A percentile compares a stretch with the other conserved stretches of the same genome.
Evolutionary conservation across 92 coral and sea anemone species (phyloP).

Genomic region (Palythoa grandiflora): DNA sequence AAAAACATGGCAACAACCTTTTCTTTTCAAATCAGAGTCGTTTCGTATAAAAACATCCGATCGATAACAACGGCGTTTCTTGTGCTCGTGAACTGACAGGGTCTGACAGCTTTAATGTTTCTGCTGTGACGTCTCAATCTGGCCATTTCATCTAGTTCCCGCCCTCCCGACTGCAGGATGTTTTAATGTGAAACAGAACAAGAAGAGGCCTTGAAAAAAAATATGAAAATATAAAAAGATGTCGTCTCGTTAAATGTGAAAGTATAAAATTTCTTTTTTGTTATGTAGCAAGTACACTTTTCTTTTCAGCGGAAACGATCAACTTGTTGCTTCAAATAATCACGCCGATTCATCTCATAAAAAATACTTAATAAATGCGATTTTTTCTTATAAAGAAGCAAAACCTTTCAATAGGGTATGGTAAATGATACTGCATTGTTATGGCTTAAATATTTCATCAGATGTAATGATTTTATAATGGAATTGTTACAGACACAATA

Average conservation of each 20-base stretch:
- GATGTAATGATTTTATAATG: background rate
- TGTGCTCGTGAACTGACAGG: conserved; percentile 18
- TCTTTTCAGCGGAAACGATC: too few species aligned
- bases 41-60: background rate
- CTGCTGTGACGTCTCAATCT: conserved; percentile 2
- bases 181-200: background rate
- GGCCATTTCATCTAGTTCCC: background rate
- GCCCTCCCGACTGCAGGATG: background rate
- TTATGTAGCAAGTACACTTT: too few species aligned
- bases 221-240: background rate
- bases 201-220: background rate
- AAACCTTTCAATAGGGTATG: background rate
- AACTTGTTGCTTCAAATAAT: too few species aligned
- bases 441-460: conserved; percentile 7
- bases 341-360: background rate
- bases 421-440: background rate
- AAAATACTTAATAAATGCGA: background rate
- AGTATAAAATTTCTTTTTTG: background rate
- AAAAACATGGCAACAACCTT: background rate
- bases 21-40: conserved; percentile 1
- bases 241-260: background rate
- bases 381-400: background rate
- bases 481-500: conserved; percentile 19
- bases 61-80: background rate
- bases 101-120: conserved; percentile 11